These are phyloP conservation scores for Drosophila lutescens DNA, from an alignment of 2,888 invertebrate genomes.

Conservation along the genomic window DNA sequence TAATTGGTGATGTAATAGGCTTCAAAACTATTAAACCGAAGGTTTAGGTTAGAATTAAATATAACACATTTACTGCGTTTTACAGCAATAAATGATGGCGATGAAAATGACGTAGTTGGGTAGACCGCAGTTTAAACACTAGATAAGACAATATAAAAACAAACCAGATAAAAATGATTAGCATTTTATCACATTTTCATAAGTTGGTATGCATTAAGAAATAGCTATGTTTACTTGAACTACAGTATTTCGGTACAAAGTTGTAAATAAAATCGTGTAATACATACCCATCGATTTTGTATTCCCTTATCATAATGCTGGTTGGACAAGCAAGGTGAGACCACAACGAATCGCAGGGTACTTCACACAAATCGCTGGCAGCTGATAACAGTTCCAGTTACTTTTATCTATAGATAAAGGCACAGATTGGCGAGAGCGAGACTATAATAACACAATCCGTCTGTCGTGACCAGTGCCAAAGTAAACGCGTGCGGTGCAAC, in stretches of 20 bases:
- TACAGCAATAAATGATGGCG: background rate
- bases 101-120: background rate
- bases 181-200: background rate
- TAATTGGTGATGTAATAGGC: background rate
- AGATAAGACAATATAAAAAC: background rate
- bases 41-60: background rate
- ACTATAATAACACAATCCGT: conserved; percentile 59
- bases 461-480: conserved; percentile 47
- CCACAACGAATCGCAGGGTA: conserved; percentile 7
- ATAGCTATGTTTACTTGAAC: background rate
- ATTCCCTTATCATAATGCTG: background rate
- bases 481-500: conserved; percentile 55
- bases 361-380: conserved; percentile 21
- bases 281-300: conserved; percentile 13
- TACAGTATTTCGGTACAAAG: background rate
- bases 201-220: background rate
- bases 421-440: conserved; percentile 53
- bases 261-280: background rate
- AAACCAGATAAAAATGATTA: conserved; percentile 11
- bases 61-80: background rate
- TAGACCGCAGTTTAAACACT: background rate
- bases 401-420: conserved; percentile 58
- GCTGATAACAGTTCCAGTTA: conserved; percentile 25
- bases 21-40: background rate
- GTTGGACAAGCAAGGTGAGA: conserved; percentile 13